Base-by-base conservation (phyloP, 2,888 invertebrate genomes). In the Andrena hattorfiana region DNA sequence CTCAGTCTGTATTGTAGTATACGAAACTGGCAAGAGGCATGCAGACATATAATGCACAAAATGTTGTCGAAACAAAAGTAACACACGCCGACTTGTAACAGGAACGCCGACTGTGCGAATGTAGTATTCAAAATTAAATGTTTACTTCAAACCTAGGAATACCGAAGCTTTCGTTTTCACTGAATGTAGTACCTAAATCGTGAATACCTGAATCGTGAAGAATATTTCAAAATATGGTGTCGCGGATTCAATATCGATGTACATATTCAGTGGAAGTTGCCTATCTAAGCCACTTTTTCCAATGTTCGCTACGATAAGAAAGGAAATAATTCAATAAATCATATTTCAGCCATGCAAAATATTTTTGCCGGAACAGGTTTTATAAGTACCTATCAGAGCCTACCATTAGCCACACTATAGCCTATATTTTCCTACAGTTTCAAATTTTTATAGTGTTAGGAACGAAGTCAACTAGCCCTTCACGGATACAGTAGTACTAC, bases 31-130 rank as follows among this genome's bases (percentile, higher is more conserved):
- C 62, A 30, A 16, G 30, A 6, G n/a, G n/a, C 8, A 32, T 62
- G 62, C n/a, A n/a, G 2, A n/a, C n/a, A n/a, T 8, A 62, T 0
- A 6, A 62, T n/a, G 32, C n/a, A 32, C n/a, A 62, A 62, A 20
- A 62, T 20, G 32, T 62, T 62, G 32, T 62, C 62, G 32, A 32
- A 30, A 10, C 32, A 30, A 32, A 62, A 32, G 32, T 62, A 62
- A n/a, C 62, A 62, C 3, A 32, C 6, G n/a, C 62, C 8, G 56
- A 10, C 4, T 56, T 56, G 56, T 10, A 23, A 13, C 23, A 56
- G 10, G 23, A 20, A 23, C 8, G 1, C 10, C 26, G 23, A 26
- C 56, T 56, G 23, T 56, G 23, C 10, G 23, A 56, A 54, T 4
- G 56, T 56, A 56, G 10, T 56, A 20, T 56, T 20, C 10, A 56